Evolutionary conservation across 1,140 invertebrate genomes (phyloP).

Genomic region (Calycopis cecrops): DNA sequence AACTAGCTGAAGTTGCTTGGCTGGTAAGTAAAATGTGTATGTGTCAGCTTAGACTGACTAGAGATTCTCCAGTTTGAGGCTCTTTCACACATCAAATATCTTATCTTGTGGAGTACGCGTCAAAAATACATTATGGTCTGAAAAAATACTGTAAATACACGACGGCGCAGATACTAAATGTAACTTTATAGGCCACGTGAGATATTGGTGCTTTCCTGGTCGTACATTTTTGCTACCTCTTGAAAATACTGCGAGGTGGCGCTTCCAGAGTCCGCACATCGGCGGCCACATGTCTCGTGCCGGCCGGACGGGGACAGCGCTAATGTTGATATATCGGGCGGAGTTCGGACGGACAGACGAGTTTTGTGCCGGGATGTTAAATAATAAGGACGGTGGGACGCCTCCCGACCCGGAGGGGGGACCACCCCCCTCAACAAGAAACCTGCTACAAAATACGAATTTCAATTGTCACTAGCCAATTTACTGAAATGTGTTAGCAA

Average conservation of each 20-base stretch:
- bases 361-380: conserved; percentile 51
- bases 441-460: not conserved
- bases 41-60: no score
- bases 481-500: conserved; percentile 4
- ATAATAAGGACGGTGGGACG: conserved; percentile 40
- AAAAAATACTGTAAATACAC: no score
- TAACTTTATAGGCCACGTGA: no score
- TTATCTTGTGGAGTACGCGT: no score
- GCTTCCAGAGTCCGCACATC: conserved; percentile 28
- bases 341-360: conserved; percentile 55
- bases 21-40: no score
- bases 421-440: not conserved
- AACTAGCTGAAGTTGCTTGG: no score
- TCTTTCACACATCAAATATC: no score
- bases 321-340: conserved; percentile 67
- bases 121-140: no score
- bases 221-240: no score
- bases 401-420: not conserved
- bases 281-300: conserved; percentile 31
- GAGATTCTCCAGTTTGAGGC: no score
- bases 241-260: not conserved
- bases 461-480: not conserved
- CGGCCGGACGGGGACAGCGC: conserved; percentile 46
- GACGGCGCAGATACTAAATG: no score
- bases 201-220: no score